Percentiles rank a stretch among this genome's conserved stretches.
phyloP scores from a whole-genome alignment of 2,113 vertebrate species.

The Rhinopomastus cyanomelas region DNA sequence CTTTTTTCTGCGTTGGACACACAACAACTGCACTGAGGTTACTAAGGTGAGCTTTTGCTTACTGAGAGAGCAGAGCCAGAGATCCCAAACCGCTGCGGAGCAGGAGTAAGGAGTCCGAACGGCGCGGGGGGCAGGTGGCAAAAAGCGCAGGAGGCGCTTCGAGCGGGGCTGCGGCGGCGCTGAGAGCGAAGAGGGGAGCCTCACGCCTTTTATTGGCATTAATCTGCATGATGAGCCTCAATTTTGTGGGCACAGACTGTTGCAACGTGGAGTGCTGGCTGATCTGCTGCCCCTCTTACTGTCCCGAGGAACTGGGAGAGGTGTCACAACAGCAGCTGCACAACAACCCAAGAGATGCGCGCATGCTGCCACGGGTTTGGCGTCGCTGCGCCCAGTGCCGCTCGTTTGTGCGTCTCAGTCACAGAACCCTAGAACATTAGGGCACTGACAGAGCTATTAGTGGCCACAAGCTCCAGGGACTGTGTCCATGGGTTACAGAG shows the following conservation, averaged over 20 bases:
- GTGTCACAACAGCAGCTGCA: constrained; percentile 18
- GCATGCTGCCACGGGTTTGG: background rate
- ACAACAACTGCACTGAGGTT: background rate
- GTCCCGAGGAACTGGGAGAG: background rate
- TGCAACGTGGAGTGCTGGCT: constrained; percentile 40
- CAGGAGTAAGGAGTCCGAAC: background rate
- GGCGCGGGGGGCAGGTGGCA: background rate
- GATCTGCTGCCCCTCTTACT: constrained; percentile 28
- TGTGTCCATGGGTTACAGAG: too few relatives aligned
- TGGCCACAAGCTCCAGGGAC: too few relatives aligned
- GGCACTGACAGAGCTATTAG: too few relatives aligned
- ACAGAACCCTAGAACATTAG: too few relatives aligned
- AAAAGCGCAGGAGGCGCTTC: background rate
- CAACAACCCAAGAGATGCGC: background rate
- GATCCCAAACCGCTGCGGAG: background rate
- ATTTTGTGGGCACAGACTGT: constrained; percentile 59
- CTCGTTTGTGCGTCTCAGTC: too few relatives aligned
- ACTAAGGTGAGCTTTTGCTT: background rate
- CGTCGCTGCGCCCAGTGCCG: background rate
- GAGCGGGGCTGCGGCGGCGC: background rate
- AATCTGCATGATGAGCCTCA: constrained; percentile 50
- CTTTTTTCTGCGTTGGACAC: background rate
- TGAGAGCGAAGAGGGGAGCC: background rate
- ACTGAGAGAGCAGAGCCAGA: background rate
- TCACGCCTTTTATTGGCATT: background rate